Percentiles rank a stretch among this genome's conserved stretches.
phyloP scores from a whole-genome alignment of 2,888 invertebrate species.

The Mimas tiliae region DNA sequence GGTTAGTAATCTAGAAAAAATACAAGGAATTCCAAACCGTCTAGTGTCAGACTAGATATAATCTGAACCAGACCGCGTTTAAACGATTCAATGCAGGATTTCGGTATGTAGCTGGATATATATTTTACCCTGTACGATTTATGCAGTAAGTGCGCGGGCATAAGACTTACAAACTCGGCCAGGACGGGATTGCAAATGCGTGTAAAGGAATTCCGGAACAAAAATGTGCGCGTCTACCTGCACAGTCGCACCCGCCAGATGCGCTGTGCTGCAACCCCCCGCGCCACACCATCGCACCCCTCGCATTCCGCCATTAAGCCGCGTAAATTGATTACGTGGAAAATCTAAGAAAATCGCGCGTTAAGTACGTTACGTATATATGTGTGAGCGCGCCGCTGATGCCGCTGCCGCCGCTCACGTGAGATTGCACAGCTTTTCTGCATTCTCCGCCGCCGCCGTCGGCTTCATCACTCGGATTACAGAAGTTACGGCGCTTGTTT shows the following conservation, averaged over 20 bases:
- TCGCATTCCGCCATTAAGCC: slow-evolving; percentile 62
- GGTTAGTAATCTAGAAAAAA: slow-evolving; percentile 58
- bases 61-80: neutral
- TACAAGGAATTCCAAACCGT: slow-evolving; percentile 41
- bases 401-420: slow-evolving; percentile 57
- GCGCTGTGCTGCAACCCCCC: slow-evolving; percentile 44
- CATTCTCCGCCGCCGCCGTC: slow-evolving; percentile 60
- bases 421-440: slow-evolving; percentile 64
- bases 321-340: slow-evolving; percentile 80
- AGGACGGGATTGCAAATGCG: slow-evolving; percentile 79
- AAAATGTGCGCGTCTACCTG: slow-evolving; percentile 77
- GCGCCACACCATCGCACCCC: slow-evolving; percentile 39
- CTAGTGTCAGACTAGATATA: slow-evolving; percentile 29
- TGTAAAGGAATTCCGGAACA: slow-evolving; percentile 80
- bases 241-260: slow-evolving; percentile 58
- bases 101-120: slow-evolving; percentile 27
- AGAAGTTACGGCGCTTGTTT: slow-evolving; percentile 61
- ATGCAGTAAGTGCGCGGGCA: slow-evolving; percentile 23
- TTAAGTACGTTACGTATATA: slow-evolving; percentile 57
- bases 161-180: slow-evolving; percentile 36
- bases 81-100: slow-evolving; percentile 31
- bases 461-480: slow-evolving; percentile 56
- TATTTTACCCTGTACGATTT: slow-evolving; percentile 23
- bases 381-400: slow-evolving; percentile 54
- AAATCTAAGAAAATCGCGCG: slow-evolving; percentile 78